Base-by-base conservation (phyloP, 2,797 vertebrate genomes). In the Semotilus atromaculatus region DNA sequence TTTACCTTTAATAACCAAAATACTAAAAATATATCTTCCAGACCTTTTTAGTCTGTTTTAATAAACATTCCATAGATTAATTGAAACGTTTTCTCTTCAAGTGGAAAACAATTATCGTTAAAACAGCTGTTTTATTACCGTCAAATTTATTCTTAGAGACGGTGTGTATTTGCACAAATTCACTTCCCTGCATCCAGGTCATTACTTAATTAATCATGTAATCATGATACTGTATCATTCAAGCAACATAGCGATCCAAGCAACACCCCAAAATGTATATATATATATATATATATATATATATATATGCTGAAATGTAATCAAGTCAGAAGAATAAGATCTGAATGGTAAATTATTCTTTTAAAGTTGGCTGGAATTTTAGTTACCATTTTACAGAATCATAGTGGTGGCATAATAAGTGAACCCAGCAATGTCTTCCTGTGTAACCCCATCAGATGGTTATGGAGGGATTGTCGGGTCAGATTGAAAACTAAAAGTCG, bases 1-100 rank as follows among this genome's bases (percentile, higher is more conserved):
- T 84, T 86, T 86, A 64, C 86, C 58, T 87, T 84, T 86, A 73
- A 81, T 85, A 77, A 89, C 8, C 5, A 26, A 55, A 58, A 62
- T 53, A 29, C 76, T 29, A 76, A 70, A 67, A 62, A 48, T 55
- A 19, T 23, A 51, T 53, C 34, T 26, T 53, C 16, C 43, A 68
- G 23, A 68, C 62, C 76, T 76, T 38, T 82, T 83, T 14, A 9
- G 60, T n/a, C 5, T 55, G 48, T 74, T 18, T 51, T 26, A 67
- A 66, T 72, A 70, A 77, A 67, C 23, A 60, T 45, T 73, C 45
- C 43, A 40, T 3, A 7, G 26, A 38, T 62, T 62, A 40, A 88
- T 34, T 74, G 1, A 40, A 53, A 62, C 16, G 68, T 60, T 36
- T 83, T 51, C 29, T 83, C 18, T 67, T 66, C 23, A 66, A 71